Base-by-base conservation (phyloP, 2,888 invertebrate species). In the Pyrrhia umbra region DNA sequence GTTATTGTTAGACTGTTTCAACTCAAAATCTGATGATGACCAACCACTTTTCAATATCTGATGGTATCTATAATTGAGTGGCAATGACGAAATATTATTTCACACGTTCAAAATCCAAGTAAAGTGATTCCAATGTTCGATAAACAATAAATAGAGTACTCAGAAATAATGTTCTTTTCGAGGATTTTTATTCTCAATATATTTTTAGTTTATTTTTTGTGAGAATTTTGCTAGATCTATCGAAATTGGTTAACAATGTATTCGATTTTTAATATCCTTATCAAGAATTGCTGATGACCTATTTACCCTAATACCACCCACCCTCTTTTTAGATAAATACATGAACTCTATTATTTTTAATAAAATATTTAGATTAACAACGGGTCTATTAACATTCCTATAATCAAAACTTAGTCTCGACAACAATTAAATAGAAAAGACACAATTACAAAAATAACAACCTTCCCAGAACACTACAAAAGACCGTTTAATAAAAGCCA, bases 21-120 rank as follows among this genome's bases (percentile, higher is more conserved):
- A 61, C 45, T 34, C 25, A 45, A 45, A 51, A 61, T 58, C 40
- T 45, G 27, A 49, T 45, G 39, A 39, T 45, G 47, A 59, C 59
- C 60, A 77, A 77, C 61, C 68, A 59, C 39, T 68, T 47, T 63
- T 6, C 62, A 43, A 55, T 47, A 27, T 49, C 15, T 30, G 77
- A 77, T 77, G 34, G 43, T 66, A 77, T 77, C 77, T 77, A 68
- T 77, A 77, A 77, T 75, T 77, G 72, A 55, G 62, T 34, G 50
- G 20, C 62, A 49, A 57, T 62, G 64, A 71, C 52, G 57, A 46
- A 15, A 77, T 77, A 71, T 58, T 39, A 65, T 64, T 77, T 72
- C 64, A 51, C 52, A 56, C 59, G 50, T 57, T 54, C 15, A 27
- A 40, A 20, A 10, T 16, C 21, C 6, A 40, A 52, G 37, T 23